phyloP scores from a whole-genome alignment of 1,140 invertebrate species.

The Drosophila bocqueti region DNA sequence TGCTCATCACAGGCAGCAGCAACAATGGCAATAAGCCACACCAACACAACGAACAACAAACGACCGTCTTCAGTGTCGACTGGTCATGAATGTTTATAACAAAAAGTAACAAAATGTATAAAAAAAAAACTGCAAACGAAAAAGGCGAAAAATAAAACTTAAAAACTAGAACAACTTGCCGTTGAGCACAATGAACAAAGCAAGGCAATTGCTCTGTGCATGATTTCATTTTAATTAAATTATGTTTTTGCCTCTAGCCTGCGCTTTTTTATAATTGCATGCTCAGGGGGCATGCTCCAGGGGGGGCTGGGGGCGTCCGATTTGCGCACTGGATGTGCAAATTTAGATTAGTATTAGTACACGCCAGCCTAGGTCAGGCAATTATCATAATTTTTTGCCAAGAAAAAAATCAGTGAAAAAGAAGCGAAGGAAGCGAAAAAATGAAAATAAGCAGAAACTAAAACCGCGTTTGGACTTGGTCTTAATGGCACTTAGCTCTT shows the following conservation, averaged over 20 bases:
- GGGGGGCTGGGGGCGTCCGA: conserved; percentile 4
- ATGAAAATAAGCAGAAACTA: conserved; percentile 37
- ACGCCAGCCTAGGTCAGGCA: conserved; percentile 76
- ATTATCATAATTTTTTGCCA: conserved; percentile 77
- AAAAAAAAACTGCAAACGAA: conserved; percentile 57
- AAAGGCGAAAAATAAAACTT: conserved; percentile 44
- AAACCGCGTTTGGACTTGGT: conserved; percentile 42
- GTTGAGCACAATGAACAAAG: conserved; percentile 77
- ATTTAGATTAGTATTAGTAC: conserved; percentile 74
- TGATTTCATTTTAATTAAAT: conserved; percentile 84
- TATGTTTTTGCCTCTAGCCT: conserved; percentile 67
- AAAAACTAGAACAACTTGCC: conserved; percentile 81
- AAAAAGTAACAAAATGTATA: conserved; percentile 27
- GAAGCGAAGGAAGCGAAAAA: conserved; percentile 51
- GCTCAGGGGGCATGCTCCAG: conserved; percentile 22
- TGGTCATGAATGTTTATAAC: conserved; percentile 74
- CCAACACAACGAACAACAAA: conserved; percentile 34
- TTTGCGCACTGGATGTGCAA: conserved; percentile 63
- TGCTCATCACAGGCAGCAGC: conserved; percentile 50
- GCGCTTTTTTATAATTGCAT: conserved; percentile 76
- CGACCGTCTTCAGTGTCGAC: conserved; percentile 75
- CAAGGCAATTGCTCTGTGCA: conserved; percentile 81
- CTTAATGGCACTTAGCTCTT: conserved; percentile 56
- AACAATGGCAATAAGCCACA: conserved; percentile 34
- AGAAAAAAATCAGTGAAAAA: conserved; percentile 26